These are phyloP conservation scores for Cassiopea andromeda DNA, from an alignment of 30 jellyfish, hydroid and myxozoan genomes.

Conservation along the genomic window DNA sequence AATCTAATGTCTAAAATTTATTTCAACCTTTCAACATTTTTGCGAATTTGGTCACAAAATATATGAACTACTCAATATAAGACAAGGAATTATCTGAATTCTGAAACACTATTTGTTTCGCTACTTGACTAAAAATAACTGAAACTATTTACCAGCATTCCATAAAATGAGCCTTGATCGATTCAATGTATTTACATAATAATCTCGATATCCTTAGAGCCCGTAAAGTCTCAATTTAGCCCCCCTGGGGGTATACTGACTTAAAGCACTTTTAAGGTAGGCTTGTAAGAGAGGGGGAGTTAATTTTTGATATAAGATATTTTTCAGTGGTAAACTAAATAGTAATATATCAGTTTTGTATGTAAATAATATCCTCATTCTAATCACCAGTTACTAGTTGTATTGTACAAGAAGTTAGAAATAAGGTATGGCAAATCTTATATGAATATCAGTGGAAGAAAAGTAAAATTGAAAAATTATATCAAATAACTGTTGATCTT, in stretches of 20 bases:
- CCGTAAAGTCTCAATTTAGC: neutral
- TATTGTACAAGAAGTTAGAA: too few species aligned
- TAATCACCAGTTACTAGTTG: too few species aligned
- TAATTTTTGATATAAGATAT: too few species aligned
- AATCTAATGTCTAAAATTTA: neutral
- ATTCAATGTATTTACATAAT: slow-evolving; percentile 28
- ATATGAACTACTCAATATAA: neutral
- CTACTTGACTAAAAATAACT: neutral
- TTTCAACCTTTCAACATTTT: neutral
- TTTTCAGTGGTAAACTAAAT: too few species aligned
- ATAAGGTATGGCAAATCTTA: too few species aligned
- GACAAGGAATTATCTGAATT: neutral
- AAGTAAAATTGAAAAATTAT: too few species aligned
- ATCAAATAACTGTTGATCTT: too few species aligned
- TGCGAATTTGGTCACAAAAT: neutral
- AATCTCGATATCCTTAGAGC: slow-evolving; percentile 10
- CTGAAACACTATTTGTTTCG: neutral
- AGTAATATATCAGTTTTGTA: too few species aligned
- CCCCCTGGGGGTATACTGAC: neutral
- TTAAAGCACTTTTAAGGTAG: too few species aligned
- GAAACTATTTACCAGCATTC: slow-evolving; percentile 5
- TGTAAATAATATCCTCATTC: too few species aligned
- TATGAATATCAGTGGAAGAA: too few species aligned
- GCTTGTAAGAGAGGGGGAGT: too few species aligned
- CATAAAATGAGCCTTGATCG: slow-evolving; percentile 16